These are phyloP conservation scores for Anthophora plumipes DNA, from an alignment of 2,888 invertebrate genomes.

Conservation along the genomic window DNA sequence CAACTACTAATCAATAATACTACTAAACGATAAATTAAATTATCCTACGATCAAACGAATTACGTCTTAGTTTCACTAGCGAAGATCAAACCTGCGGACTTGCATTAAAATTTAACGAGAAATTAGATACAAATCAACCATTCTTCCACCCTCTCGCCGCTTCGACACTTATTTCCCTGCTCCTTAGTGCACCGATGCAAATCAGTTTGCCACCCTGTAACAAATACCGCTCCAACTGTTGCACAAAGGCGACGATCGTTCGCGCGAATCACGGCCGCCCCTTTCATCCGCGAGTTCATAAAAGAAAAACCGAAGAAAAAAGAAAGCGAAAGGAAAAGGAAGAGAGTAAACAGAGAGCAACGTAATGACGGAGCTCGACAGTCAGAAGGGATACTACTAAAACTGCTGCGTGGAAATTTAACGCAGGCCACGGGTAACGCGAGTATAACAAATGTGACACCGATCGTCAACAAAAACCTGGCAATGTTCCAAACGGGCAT, in stretches of 20 bases:
- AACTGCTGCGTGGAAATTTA: neutral
- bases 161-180: neutral
- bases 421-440: constrained; percentile 42
- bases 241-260: constrained; percentile 13
- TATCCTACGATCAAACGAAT: neutral
- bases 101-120: neutral
- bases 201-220: neutral
- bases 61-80: neutral
- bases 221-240: constrained; percentile 6
- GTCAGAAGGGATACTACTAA: neutral
- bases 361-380: constrained; percentile 6
- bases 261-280: constrained; percentile 1
- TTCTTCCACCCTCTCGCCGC: neutral
- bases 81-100: neutral
- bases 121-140: neutral
- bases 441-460: constrained; percentile 58
- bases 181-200: neutral
- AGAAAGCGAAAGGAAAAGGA: neutral
- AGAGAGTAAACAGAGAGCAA: neutral
- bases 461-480: constrained; percentile 65
- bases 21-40: neutral
- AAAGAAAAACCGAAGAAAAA: neutral
- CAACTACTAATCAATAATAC: no score
- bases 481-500: constrained; percentile 57
- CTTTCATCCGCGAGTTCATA: neutral